Percentiles rank a stretch among this genome's conserved stretches.
Evolutionary conservation across 1,140 invertebrate species (phyloP).

Genomic region (Megalonaias nervosa): DNA sequence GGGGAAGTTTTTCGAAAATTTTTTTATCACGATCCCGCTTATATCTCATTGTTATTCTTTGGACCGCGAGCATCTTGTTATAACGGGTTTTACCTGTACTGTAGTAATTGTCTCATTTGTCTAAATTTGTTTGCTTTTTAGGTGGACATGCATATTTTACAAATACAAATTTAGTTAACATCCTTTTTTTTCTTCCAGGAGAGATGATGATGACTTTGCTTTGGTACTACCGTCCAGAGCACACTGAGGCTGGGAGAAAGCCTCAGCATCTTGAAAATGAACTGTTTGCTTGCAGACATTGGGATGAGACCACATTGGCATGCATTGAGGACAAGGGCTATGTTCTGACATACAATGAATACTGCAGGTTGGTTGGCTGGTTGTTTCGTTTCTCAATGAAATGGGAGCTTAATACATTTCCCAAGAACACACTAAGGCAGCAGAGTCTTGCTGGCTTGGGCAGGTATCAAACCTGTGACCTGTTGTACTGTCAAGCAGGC

Average conservation of each 20-base stretch:
- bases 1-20: no score
- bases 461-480: neutral
- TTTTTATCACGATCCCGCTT: no score
- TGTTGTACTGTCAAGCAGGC: neutral
- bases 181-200: slow-evolving; percentile 74
- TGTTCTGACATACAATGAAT: slow-evolving; percentile 96
- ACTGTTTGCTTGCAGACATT: slow-evolving; percentile 95
- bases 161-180: neutral
- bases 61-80: no score
- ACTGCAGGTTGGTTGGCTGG: slow-evolving; percentile 84
- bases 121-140: neutral
- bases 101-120: neutral
- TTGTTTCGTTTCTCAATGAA: no score
- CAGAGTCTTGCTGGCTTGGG: no score
- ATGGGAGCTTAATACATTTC: no score
- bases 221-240: slow-evolving; percentile 98
- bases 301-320: slow-evolving; percentile 94
- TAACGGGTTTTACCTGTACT: no score
- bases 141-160: neutral
- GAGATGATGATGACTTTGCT: slow-evolving; percentile 98
- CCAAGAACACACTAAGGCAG: no score
- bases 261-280: slow-evolving; percentile 88
- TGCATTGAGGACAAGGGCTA: slow-evolving; percentile 99
- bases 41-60: no score
- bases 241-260: slow-evolving; percentile 88